Evolutionary conservation across 2,888 invertebrate genomes (phyloP).

Genomic region (Nebria salina): DNA sequence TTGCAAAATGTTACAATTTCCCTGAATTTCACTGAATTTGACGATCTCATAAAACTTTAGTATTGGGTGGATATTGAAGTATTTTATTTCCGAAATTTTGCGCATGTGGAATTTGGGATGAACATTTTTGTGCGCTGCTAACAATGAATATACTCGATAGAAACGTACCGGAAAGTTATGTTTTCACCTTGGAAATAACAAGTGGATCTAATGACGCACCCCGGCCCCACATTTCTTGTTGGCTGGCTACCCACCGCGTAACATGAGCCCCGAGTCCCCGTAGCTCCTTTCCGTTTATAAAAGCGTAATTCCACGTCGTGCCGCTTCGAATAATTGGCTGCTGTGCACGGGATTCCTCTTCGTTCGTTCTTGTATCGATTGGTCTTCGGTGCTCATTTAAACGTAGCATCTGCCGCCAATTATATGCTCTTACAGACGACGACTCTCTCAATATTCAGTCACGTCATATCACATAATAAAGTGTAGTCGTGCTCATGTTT

Average conservation of each 20-base stretch:
- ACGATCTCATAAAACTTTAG: not conserved
- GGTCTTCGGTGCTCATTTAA: slow-evolving; percentile 43
- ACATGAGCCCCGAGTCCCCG: slow-evolving; percentile 7
- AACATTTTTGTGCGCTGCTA: slow-evolving; percentile 22
- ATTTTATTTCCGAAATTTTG: not conserved
- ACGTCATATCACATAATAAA: slow-evolving; percentile 3
- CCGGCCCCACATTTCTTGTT: not conserved
- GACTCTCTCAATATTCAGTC: not conserved
- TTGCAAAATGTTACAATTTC: too few relatives aligned
- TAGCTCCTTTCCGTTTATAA: slow-evolving; percentile 40
- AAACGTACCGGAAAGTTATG: slow-evolving; percentile 38
- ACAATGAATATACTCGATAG: slow-evolving; percentile 24
- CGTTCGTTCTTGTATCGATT: slow-evolving; percentile 43
- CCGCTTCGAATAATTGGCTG: slow-evolving; percentile 45
- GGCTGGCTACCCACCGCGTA: not conserved
- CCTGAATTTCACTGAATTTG: too few relatives aligned
- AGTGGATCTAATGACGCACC: slow-evolving; percentile 34
- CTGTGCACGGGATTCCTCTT: slow-evolving; percentile 13
- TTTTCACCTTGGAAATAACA: slow-evolving; percentile 46
- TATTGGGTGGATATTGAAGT: not conserved
- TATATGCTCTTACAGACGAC: slow-evolving; percentile 30
- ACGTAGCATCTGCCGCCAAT: slow-evolving; percentile 39
- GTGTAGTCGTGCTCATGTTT: not conserved
- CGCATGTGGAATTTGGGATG: not conserved
- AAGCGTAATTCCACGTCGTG: slow-evolving; percentile 44